Base-by-base conservation (phyloP, 2,888 invertebrate genomes). In the Dendrolimus pini region DNA sequence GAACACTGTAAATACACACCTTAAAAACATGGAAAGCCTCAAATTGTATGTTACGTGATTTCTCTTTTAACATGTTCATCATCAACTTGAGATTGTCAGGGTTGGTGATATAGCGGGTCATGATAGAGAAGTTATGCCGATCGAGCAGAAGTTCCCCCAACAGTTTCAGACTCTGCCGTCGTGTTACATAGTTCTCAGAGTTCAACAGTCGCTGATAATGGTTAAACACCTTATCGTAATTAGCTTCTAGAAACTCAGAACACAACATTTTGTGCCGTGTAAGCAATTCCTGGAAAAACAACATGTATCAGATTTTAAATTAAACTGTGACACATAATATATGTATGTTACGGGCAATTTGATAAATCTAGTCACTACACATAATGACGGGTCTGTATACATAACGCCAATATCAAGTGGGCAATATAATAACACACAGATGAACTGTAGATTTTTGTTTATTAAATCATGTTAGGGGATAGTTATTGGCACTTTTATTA, bases 21-120 rank as follows among this genome's bases (percentile, higher is more conserved):
- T 99, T 99, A 93, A 99, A 99, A 77, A 99, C 99, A 86, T 99
- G 99, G 93, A 99, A 99, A 91, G 99, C 99, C 93, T 99, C 99
- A 92, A 99, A 99, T 91, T 99, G 99, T 81, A 99, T 99, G 93
- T 99, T 99, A 76, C 99, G 95, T 74, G 99, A 98, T 86, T 99
- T 98, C 85, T 99, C 99, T 91, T 98, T 97, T 80, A 99, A 93
- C 98, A 99, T 98, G 88, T 99, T 99, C 99, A 99, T 99, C 99
- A 99, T 99, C 70, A 99, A 93, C 89, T 99, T 99, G 68, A 99
- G 93, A 92, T 99, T 99, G 86, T 99, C 99, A 42, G 99, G 99
- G 90, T 99, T 99, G 77, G 98, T 98, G 92, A 99, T 99, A 93
- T 99, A 99, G 78, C 97, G 95, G 65, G 97, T 97, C 97, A 97